Conservation (phyloP, 2,797 vertebrate species). For the Epinephelus coioides region DNA sequence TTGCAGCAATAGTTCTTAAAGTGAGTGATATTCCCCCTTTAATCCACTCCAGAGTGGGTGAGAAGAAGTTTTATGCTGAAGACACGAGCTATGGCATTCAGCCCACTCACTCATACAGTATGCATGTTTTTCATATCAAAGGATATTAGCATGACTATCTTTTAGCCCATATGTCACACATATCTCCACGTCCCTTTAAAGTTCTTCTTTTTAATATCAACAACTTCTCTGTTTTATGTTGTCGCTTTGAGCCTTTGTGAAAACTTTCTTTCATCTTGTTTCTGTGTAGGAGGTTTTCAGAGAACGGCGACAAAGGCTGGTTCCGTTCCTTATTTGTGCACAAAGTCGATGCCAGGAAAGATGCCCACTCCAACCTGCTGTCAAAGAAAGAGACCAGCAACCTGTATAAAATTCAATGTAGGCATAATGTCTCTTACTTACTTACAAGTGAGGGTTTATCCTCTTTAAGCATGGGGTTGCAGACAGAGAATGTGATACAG, state of each 20-base stretch:
- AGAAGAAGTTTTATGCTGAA: slow-evolving; percentile 47
- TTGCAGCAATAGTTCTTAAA: slow-evolving; percentile 23
- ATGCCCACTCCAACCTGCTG: slow-evolving; percentile 96
- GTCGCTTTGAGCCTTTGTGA: slow-evolving; percentile 65
- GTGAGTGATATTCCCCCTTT: slow-evolving; percentile 26
- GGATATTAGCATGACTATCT: slow-evolving; percentile 69
- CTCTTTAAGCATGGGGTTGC: not conserved
- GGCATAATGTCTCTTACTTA: slow-evolving; percentile 62
- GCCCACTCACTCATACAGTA: slow-evolving; percentile 68
- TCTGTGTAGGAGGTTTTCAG: slow-evolving; percentile 87
- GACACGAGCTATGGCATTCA: slow-evolving; percentile 46
- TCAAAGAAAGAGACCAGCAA: slow-evolving; percentile 96
- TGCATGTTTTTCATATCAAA: slow-evolving; percentile 65
- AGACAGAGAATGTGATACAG: slow-evolving; percentile 8
- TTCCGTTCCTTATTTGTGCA: slow-evolving; percentile 94
- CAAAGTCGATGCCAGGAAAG: slow-evolving; percentile 95
- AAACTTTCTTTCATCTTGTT: slow-evolving; percentile 68
- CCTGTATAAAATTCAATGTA: slow-evolving; percentile 98
- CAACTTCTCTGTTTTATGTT: slow-evolving; percentile 54
- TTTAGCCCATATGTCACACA: slow-evolving; percentile 54
- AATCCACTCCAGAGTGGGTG: slow-evolving; percentile 43
- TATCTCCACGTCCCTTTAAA: slow-evolving; percentile 55
- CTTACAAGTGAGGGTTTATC: slow-evolving; percentile 1
- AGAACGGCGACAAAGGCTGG: slow-evolving; percentile 91
- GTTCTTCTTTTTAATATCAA: slow-evolving; percentile 22